These are phyloP conservation scores for Fabriciana adippe DNA, from an alignment of 2,888 invertebrate genomes.

Conservation along the genomic window DNA sequence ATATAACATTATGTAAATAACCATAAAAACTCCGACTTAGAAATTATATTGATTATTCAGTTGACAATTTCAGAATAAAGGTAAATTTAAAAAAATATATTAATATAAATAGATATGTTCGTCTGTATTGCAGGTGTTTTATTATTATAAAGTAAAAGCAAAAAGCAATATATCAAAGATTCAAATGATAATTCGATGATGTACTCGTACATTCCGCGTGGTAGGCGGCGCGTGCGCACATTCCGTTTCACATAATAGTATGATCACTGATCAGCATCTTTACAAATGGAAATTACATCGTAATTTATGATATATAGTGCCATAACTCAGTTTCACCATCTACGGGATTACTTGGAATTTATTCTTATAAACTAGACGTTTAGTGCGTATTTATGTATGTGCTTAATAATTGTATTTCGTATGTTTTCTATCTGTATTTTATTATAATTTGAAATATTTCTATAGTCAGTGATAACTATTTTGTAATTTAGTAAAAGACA, in stretches of 20 bases:
- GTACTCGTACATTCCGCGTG: slow-evolving; percentile 60
- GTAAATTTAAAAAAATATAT: no score
- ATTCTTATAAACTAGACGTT: background rate
- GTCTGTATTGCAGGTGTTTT: no score
- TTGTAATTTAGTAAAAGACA: no score
- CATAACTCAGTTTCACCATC: slow-evolving; percentile 31
- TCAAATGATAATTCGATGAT: slow-evolving; percentile 34
- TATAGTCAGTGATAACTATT: no score
- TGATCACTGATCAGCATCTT: slow-evolving; percentile 46
- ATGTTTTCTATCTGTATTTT: no score
- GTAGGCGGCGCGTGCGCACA: slow-evolving; percentile 68
- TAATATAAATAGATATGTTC: no score
- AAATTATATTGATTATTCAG: no score
- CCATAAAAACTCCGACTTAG: no score
- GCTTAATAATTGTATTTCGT: no score
- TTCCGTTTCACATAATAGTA: slow-evolving; percentile 76
- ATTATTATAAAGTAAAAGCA: slow-evolving; percentile 8
- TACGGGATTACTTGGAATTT: background rate
- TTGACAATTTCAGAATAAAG: no score
- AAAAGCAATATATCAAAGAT: slow-evolving; percentile 36
- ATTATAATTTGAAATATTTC: no score
- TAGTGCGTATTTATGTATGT: background rate
- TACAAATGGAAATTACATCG: slow-evolving; percentile 51
- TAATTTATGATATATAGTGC: slow-evolving; percentile 25
- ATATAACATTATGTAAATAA: no score